Conservation (phyloP, 2,888 invertebrate species). For the Eilema caniola region DNA sequence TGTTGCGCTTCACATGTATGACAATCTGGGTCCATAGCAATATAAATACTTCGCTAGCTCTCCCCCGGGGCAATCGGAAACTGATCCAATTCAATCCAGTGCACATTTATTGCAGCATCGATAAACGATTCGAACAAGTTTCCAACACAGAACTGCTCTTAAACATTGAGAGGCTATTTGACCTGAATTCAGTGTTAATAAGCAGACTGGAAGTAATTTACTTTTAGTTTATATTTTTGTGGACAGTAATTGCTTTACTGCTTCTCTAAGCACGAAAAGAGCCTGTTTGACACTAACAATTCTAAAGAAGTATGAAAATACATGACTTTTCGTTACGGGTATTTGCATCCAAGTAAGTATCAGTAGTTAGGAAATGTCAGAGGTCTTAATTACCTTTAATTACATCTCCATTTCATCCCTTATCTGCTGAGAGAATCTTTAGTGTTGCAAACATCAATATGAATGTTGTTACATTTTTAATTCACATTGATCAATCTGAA, state of each 20-base stretch:
- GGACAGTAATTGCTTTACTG: no score
- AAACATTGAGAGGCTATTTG: conserved; percentile 1
- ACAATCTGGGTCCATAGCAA: background rate
- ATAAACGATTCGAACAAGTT: conserved; percentile 31
- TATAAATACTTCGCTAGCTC: background rate
- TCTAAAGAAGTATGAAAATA: background rate
- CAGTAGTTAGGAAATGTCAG: no score
- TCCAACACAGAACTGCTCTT: conserved; percentile 8
- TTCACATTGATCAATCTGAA: no score
- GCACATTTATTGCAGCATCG: conserved; percentile 29
- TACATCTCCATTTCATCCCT: no score
- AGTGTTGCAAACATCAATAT: no score
- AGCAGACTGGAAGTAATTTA: background rate
- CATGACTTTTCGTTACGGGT: no score
- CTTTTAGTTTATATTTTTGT: background rate
- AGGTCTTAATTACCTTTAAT: no score
- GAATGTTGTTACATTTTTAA: no score
- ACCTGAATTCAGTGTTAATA: conserved; percentile 8
- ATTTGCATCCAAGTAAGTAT: no score
- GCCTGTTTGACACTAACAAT: background rate
- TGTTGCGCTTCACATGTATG: background rate
- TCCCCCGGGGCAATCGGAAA: conserved; percentile 6
- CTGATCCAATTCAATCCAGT: conserved; percentile 23
- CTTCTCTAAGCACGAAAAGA: background rate
- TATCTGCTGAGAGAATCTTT: no score